Evolutionary conservation across 1,140 invertebrate species (phyloP), one percentile per base, ranked within the genome.

Genomic region (Meteorus sp.): DNA sequence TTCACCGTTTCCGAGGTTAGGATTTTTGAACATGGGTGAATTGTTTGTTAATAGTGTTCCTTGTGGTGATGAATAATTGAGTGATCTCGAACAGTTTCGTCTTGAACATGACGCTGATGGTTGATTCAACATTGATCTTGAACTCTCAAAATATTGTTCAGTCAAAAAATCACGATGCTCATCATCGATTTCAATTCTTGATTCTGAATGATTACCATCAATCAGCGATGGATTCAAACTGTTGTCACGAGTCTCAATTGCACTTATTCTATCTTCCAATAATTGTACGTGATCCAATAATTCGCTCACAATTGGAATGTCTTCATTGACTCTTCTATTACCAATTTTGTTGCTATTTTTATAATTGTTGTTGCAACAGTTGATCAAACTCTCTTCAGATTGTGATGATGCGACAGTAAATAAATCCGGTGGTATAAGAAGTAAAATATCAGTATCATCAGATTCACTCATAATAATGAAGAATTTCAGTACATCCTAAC

Each of bases 371-470:
- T 29, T 27, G 41, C 62, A 79, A 62, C 65, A 73, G 27, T 66
- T 74, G 54, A 61, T 55, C 6, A 74, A 75, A 27, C 75, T 71
- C 9, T 81, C 74, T n/a, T 85, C 82, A 5, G 83, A 83, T 3
- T 81, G 82, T 15, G 84, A 82, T 35, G 76, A 80, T 9, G 70
- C 73, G 27, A 86, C 79, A 29, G 83, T 62, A 69, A 88, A 90
- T 62, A 89, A 85, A 75, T 90, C 85, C 7, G 90, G 89, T 50
- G 89, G 89, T 72, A 91, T 89, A 56, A 89, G 75, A 60, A 92
- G 72, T 56, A 92, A 79, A 64, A 89, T 83, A 76, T 92, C 89
- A 3, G 90, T 92, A 75, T 91, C 89, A 83, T 91, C 89, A 56
- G 89, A 87, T 71, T 91, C 89, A 84, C 89, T 91, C 89, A 91